Evolutionary conservation across 2,888 invertebrate species (phyloP), one percentile per base, ranked within the genome.

Genomic region (Cephalotes varians): DNA sequence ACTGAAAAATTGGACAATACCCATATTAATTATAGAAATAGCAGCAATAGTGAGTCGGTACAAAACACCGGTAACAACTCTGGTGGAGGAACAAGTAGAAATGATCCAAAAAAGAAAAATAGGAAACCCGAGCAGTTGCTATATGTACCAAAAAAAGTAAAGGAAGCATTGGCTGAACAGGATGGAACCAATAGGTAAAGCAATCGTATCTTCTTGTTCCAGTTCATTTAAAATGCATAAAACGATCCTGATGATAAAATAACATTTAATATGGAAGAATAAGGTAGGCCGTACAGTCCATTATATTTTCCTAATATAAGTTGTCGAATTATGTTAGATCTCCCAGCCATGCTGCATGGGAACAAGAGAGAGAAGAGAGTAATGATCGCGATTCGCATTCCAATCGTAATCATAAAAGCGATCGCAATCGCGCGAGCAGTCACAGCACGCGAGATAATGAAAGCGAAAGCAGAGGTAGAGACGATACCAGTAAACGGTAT

Each of bases 81-180:
- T 89, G 91, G 91, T 37, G 91, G 89, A 80, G 91, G 87, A 47
- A 83, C 84, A 85, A 84, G 81, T 88, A 80, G 69, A 18, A 85
- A 85, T 62, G 92, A 92, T 86, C 79, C 90, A 4, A 92, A 92
- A 74, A 94, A 91, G 85, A 95, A 94, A 91, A 92, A 90, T 85
- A 95, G 95, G 88, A 96, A 96, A 92, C 96, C 96, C n/a, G 96
- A 96, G 87, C 95, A 95, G 90, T 94, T 94, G 85, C 92, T 95
- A 69, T 96, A 96, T 91, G 95, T 96, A 87, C 95, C 96, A 44
- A 95, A 95, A 90, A 95, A 94, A 85, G 93, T 95, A 74, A 95
- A 95, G 83, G 94, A 95, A 92, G 94, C 95, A 79, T 88, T 93
- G 89, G 94, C 94, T 84, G 94, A 94, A 83, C 93, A 93, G 83